phyloP scores from a whole-genome alignment of 1,140 invertebrate genomes.

The Brachionus rubens region DNA sequence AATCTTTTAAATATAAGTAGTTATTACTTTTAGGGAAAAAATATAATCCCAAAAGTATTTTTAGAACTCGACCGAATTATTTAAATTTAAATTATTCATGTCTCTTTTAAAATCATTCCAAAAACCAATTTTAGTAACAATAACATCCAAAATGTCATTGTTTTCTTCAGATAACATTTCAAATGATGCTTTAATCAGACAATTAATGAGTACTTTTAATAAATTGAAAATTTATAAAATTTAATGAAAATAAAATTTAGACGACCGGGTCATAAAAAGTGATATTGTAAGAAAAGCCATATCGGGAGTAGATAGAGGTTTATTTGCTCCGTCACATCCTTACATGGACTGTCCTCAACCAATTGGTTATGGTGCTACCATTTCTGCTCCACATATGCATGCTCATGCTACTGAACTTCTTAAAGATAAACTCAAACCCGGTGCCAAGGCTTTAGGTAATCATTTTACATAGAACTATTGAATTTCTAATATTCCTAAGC shows the following conservation, averaged over 20 bases:
- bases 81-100: too few relatives aligned
- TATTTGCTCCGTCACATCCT: background rate
- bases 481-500: background rate
- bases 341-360: slow-evolving; percentile 44
- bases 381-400: slow-evolving; percentile 76
- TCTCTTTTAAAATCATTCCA: too few relatives aligned
- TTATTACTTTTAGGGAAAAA: too few relatives aligned
- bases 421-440: slow-evolving; percentile 72
- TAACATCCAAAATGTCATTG: slow-evolving; percentile 7
- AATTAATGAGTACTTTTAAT: background rate
- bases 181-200: background rate
- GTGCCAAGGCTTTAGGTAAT: slow-evolving; percentile 71
- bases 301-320: slow-evolving; percentile 5
- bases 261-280: background rate
- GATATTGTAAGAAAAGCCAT: slow-evolving; percentile 19
- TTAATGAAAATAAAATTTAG: slow-evolving; percentile 1
- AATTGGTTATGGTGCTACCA: slow-evolving; percentile 35
- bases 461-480: background rate
- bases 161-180: background rate
- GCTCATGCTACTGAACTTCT: slow-evolving; percentile 86
- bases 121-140: too few relatives aligned
- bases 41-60: too few relatives aligned
- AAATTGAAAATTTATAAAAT: background rate
- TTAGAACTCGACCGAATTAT: too few relatives aligned
- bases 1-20: too few relatives aligned